A percentile compares a stretch with the other conserved stretches of the same genome.
phyloP scores from a whole-genome alignment of 1,140 invertebrate species.

The Paraescarpia echinospica region DNA sequence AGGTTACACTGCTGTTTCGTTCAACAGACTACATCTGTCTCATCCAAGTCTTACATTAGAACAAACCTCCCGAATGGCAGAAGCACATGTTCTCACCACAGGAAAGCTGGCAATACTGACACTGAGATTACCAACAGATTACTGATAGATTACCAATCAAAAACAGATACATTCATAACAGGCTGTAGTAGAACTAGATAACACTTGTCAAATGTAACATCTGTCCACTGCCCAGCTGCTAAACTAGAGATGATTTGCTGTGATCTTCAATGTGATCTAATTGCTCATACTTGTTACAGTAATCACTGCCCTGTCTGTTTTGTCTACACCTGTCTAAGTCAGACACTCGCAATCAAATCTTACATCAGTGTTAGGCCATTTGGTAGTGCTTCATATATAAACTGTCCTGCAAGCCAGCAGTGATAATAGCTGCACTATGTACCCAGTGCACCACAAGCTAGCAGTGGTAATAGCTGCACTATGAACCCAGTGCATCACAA shows the following conservation, averaged over 20 bases:
- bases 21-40: neutral
- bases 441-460: no score
- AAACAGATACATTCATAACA: neutral
- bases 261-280: neutral
- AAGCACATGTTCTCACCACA: neutral
- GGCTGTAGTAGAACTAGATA: neutral
- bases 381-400: neutral
- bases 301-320: neutral
- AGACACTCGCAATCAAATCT: neutral
- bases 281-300: neutral
- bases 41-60: neutral
- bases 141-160: neutral
- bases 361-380: neutral
- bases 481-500: no score
- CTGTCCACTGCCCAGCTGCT: neutral
- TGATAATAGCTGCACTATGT: no score
- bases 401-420: no score
- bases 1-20: no score
- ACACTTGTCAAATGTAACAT: neutral
- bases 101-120: neutral
- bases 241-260: neutral
- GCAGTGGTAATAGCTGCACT: no score
- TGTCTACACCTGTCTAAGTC: no score
- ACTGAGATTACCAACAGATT: neutral
- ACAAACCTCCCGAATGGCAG: neutral